Base-by-base conservation (phyloP, 2,797 vertebrate genomes). In the Kryptopterus vitreolus region DNA sequence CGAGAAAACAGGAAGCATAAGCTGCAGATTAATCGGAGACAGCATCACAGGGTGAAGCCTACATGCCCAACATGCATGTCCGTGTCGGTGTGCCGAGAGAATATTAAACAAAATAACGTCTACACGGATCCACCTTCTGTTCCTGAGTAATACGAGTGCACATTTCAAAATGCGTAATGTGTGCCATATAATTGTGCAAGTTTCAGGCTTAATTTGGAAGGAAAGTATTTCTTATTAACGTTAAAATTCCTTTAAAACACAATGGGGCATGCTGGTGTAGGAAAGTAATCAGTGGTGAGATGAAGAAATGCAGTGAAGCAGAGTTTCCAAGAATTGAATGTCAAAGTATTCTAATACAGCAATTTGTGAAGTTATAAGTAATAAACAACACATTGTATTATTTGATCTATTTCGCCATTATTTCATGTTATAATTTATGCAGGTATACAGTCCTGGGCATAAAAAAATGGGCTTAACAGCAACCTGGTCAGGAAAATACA, bases 1-100 rank as follows among this genome's bases (percentile, higher is more conserved):
- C 24, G 61, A 33, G n/a, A 78, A 65, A 81, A 72, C 33, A 72
- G 48, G 26, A 73, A 38, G 53, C 71, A 58, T 38, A 78, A 50
- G 33, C 57, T 10, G 63, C 46, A 83, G 33, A 73, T 77, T 72
- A 73, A 65, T 77, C 80, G 43, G 24, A 72, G n/a, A 69, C 53
- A 68, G 22, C 61, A 74, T 58, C 50, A 15, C 50, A 33, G 33
- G 58, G 38, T 43, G 53, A 75, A 75, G 71, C 24, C 69, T 72
- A 33, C 65, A 31, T 31, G 62, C 33, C 43, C 62, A 35, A 24
- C 61, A 63, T 76, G 57, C 76, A 46, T 48, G 38, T 69, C 63
- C 24, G 33, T 70, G 12, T 10, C 52, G 8, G 33, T 69, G n/a
- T 9, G 65, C 24, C 55, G 48, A 26, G 24, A 46, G 55, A 59